Base-by-base conservation (phyloP, 1,140 invertebrate species). In the Asbolus verrucosus region DNA sequence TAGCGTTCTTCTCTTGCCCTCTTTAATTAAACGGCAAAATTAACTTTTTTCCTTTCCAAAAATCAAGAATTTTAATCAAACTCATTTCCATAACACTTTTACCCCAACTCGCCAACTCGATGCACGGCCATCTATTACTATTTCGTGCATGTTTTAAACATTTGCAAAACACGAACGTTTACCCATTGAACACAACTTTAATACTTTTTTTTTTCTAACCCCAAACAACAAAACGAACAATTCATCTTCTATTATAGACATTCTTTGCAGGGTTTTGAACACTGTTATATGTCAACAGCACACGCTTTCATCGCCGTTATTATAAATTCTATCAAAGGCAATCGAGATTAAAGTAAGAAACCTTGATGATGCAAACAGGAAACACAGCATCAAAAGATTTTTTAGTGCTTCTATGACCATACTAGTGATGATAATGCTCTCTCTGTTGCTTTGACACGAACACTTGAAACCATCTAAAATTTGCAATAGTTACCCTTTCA, bases 21-120 rank as follows among this genome's bases (percentile, higher is more conserved):
- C 39, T 63, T 63, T 63, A 63, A 63, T 63, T 63, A 63, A 63
- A 63, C 61, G 61, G 14, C 61, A 63, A 21, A 63, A 63, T 63
- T 39, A 41, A 63, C 61, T 38, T 63, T 63, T 63, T 63, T 63
- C 33, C 59, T 62, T 62, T 62, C 8, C 59, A 41, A 63, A 63
- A 41, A 63, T 63, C 36, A 27, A 27, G 61, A 63, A 63, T 41
- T 63, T 63, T 27, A 41, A 63, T 63, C 19, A 39, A 63, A 39
- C 61, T 63, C 61, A 63, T 63, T 63, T 63, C 16, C 61, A 63
- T 63, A 54, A 54, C 46, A 54, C 46, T 54, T 59, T 21, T 41
- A 63, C 19, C n/a, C 31, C n/a, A n/a, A n/a, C n/a, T n/a, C n/a
- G n/a, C 61, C 15, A 46, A 18, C 39, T 38, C 33, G 39, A 63